These are phyloP conservation scores for Myotis daubentonii DNA, from an alignment of 2,797 vertebrate genomes.

Conservation along the genomic window DNA sequence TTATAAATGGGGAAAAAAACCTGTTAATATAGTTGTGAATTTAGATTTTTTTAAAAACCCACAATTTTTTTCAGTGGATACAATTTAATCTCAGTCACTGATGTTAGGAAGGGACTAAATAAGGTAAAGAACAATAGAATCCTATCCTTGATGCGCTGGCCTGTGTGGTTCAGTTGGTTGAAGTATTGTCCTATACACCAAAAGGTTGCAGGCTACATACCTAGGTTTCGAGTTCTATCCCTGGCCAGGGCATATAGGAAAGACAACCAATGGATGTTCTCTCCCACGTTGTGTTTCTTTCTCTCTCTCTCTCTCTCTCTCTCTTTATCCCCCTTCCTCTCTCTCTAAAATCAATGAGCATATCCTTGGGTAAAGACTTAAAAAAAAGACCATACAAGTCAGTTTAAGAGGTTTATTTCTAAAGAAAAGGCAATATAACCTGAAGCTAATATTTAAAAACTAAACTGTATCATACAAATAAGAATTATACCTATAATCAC, in stretches of 20 bases:
- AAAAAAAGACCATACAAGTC: conserved; percentile 43
- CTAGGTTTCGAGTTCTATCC: too few species aligned
- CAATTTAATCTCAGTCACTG: conserved; percentile 44
- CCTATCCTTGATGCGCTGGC: background rate
- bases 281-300: background rate
- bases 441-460: background rate
- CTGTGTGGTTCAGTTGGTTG: background rate
- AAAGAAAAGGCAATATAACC: background rate
- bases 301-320: background rate
- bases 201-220: background rate
- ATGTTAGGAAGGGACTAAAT: background rate
- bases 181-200: background rate
- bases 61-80: background rate
- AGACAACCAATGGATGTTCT: background rate
- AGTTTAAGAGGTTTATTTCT: background rate
- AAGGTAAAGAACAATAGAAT: conserved; percentile 42
- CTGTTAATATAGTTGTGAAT: background rate
- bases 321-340: background rate
- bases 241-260: background rate
- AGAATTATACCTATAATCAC: background rate
- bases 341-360: background rate
- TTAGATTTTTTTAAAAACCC: background rate
- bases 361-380: background rate
- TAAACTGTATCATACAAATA: background rate
- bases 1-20: background rate